Base-by-base conservation (phyloP, 2,113 vertebrate genomes). In the Grantiella picta region DNA sequence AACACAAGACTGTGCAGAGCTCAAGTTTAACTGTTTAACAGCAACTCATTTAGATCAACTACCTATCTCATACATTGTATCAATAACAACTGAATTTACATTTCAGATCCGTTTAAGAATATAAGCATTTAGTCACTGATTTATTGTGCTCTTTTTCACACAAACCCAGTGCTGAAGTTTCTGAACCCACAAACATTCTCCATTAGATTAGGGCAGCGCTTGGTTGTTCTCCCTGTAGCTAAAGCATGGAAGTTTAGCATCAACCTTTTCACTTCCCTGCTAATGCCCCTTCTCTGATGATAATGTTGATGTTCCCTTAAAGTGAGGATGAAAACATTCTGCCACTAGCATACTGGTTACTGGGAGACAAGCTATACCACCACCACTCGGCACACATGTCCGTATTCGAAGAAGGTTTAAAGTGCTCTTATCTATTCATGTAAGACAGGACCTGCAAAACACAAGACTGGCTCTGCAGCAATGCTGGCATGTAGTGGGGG, bases 1-100 rank as follows among this genome's bases (percentile, higher is more conserved):
- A 13, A 70, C 0, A 0, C 11, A 59, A 24, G 29, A 9, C 25
- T 18, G 15, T 8, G 24, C 8, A 89, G 59, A 31, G 25, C 27
- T 71, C 60, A 35, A 20, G 56, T 81, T 89, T 36, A 82, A 65
- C 42, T 35, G 15, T 27, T 82, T 23, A 57, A 59, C 12, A 71
- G 25, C 52, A 73, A 81, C 38, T 33, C 29, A 44, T 27, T 56
- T 35, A 63, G 7, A 42, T 35, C 22, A 56, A 14, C 29, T 59
- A 49, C 7, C 3, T 18, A 16, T n/a, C 44, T 78, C 38, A 33
- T 7, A 33, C 35, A 44, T 36, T 71, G 22, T 25, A 17, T 21
- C 25, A 6, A 16, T 27, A 86, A 38, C 24, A 73, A 47, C 19
- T 21, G 31, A 71, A 65, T 60, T 77, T 47, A 63, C 14, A 70